phyloP scores from a whole-genome alignment of 1,140 invertebrate species.

The Aphidius ervi region DNA sequence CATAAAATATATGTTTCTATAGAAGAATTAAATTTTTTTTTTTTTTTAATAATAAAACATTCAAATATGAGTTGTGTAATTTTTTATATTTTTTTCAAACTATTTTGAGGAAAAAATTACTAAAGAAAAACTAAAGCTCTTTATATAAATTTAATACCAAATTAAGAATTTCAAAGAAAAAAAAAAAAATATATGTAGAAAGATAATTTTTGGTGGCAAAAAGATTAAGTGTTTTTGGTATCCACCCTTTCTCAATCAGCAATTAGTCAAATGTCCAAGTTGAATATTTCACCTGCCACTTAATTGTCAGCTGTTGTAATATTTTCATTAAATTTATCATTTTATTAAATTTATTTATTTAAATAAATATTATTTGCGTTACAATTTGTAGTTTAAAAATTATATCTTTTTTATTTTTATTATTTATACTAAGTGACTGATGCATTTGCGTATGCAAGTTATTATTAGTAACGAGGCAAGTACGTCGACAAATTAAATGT shows the following conservation, averaged over 20 bases:
- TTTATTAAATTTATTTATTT: too few relatives aligned
- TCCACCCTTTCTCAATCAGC: slow-evolving; percentile 43
- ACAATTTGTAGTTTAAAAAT: background rate
- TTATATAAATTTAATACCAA: too few relatives aligned
- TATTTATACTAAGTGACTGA: background rate
- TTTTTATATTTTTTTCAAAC: too few relatives aligned
- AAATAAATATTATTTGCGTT: too few relatives aligned
- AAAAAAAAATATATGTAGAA: slow-evolving; percentile 3
- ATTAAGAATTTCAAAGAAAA: background rate
- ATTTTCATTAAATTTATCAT: too few relatives aligned
- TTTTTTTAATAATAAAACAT: too few relatives aligned
- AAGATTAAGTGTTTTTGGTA: slow-evolving; percentile 22
- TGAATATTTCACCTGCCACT: slow-evolving; percentile 34
- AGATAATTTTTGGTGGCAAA: slow-evolving; percentile 1
- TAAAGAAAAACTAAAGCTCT: background rate
- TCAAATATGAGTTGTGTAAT: background rate
- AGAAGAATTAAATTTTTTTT: too few relatives aligned
- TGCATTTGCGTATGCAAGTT: slow-evolving; percentile 8
- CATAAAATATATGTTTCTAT: too few relatives aligned
- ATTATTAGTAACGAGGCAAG: slow-evolving; percentile 11
- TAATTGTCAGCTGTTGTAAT: slow-evolving; percentile 22
- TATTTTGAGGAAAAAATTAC: too few relatives aligned
- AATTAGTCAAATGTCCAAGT: slow-evolving; percentile 39
- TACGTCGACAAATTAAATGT: slow-evolving; percentile 18
- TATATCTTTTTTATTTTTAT: background rate